Percentiles rank a stretch among this genome's conserved stretches.
These are phyloP conservation scores for Gallinago paraguaiae DNA, from an alignment of 2,113 vertebrate species.

Conservation along the genomic window DNA sequence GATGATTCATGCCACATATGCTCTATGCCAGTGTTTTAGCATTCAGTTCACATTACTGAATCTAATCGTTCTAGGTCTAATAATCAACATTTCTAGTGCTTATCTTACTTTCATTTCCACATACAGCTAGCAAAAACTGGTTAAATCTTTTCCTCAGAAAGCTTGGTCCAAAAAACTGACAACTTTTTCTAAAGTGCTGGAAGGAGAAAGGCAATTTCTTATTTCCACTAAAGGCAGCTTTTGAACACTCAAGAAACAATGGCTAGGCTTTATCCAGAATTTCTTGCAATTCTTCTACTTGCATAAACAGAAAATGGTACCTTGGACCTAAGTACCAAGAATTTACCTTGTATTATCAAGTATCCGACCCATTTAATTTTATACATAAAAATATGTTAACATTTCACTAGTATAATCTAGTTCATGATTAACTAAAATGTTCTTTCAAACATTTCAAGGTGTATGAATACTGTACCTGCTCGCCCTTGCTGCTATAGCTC, in stretches of 20 bases:
- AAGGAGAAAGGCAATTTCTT: background rate
- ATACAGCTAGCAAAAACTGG: background rate
- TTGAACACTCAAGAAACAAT: background rate
- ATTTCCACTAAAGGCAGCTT: background rate
- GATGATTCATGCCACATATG: background rate
- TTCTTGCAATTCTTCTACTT: background rate
- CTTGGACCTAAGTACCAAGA: background rate
- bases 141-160: background rate
- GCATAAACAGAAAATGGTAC: background rate
- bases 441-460: background rate
- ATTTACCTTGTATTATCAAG: background rate
- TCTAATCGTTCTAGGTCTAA: background rate
- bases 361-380: background rate
- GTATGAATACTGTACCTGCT: background rate
- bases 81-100: background rate
- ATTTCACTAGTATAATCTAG: background rate
- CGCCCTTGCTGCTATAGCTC: background rate
- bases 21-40: background rate
- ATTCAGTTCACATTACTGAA: background rate
- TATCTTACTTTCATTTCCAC: background rate
- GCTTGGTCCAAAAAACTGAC: background rate
- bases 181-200: background rate
- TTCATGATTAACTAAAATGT: background rate
- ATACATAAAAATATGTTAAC: background rate
- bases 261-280: background rate